A percentile compares a stretch with the other conserved stretches of the same genome.
These are phyloP conservation scores for Otocyon megalotis DNA, from an alignment of 2,113 vertebrate species.

Conservation along the genomic window DNA sequence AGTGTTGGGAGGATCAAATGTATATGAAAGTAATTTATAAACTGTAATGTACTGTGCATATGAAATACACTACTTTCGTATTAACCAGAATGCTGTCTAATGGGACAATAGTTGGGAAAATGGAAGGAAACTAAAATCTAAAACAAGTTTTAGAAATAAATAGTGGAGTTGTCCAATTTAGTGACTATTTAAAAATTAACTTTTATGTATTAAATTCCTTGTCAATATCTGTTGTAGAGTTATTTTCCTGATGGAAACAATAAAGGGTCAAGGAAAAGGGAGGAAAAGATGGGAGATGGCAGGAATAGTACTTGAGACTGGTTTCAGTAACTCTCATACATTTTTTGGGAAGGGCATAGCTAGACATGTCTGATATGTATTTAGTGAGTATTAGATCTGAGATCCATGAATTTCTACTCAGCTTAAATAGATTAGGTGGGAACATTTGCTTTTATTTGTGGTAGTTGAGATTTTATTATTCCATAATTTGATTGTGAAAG, in stretches of 20 bases:
- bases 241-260: neutral
- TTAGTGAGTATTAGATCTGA: neutral
- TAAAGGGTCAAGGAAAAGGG: neutral
- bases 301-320: neutral
- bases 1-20: neutral
- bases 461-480: slow-evolving; percentile 33
- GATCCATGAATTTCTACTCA: slow-evolving; percentile 4
- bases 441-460: neutral
- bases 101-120: neutral
- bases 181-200: neutral
- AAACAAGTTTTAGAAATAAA: neutral
- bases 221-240: neutral
- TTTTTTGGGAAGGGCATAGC: too few species aligned
- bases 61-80: neutral
- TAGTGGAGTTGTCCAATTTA: neutral
- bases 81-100: neutral
- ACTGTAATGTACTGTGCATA: neutral
- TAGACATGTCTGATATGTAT: neutral
- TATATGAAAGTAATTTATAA: neutral
- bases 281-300: neutral
- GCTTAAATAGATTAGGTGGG: slow-evolving; percentile 23
- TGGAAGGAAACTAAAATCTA: neutral
- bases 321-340: neutral
- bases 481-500: neutral
- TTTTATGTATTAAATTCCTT: neutral